Evolutionary conservation across 2,888 invertebrate species (phyloP), one percentile per base, ranked within the genome.

Genomic region (Trissonchulus sp.): DNA sequence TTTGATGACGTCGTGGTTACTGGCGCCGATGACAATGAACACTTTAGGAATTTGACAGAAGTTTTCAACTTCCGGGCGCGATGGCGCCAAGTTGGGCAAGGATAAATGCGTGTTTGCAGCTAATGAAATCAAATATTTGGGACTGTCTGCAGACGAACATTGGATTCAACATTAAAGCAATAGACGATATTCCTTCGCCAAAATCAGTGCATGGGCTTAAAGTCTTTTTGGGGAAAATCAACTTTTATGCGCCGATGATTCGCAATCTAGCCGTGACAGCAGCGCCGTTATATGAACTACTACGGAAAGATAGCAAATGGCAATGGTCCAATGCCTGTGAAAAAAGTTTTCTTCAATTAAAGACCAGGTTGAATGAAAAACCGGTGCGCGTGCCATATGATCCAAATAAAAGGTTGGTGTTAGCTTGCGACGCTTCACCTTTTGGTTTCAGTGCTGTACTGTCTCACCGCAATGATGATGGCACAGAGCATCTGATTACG

Each of bases 81-180:
- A 60, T 18, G 60, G 60, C n/a, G 18, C n/a, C 18, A 18, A n/a
- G 18, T 60, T 18, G 18, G 18, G 60, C 60, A 18, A 23, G 18
- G 60, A 60, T 18, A 60, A 60, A n/a, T 60, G 60, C n/a, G 60
- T n/a, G 18, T 60, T 60, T n/a, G 60, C 60, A 18, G 60, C 18
- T 23, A 18, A 18, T 23, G 18, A 18, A 23, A n/a, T 60, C 60
- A n/a, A 60, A 60, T 60, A 60, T n/a, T n/a, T 60, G 18, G 60
- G 60, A 30, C 28, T 15, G 15, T 31, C 15, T 68, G 30, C n/a
- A 23, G 18, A 18, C 18, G 18, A 60, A 23, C 18, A 60, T n/a
- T 18, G 60, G 18, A 60, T 60, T 60, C n/a, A 18, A 18, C n/a
- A 76, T 78, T 2, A 65, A 69, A 34, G 78, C 78, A 18, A 78